A percentile compares a stretch with the other conserved stretches of the same genome.
Evolutionary conservation across 2,888 invertebrate species (phyloP).

Genomic region (Mimachlamys varia): DNA sequence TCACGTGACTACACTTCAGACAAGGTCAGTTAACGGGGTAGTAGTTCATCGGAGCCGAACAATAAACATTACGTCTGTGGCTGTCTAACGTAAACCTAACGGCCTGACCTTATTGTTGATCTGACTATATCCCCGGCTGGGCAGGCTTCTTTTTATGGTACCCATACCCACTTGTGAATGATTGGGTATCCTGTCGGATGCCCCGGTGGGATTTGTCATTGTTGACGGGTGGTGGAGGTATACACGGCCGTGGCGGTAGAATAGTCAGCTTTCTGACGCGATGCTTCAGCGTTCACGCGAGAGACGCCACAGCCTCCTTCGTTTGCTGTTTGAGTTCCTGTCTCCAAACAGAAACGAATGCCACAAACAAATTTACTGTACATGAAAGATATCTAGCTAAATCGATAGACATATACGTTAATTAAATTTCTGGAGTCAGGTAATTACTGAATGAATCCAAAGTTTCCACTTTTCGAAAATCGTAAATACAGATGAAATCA

Average conservation of each 20-base stretch:
- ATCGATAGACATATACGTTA: too few relatives aligned
- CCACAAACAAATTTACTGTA: too few relatives aligned
- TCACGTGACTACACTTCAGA: slow-evolving; percentile 25
- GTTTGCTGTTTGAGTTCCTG: too few relatives aligned
- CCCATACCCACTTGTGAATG: not conserved
- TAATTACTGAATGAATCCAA: too few relatives aligned
- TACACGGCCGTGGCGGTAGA: not conserved
- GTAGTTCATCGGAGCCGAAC: slow-evolving; percentile 2
- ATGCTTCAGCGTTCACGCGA: not conserved
- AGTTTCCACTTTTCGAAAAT: too few relatives aligned
- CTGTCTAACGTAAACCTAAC: not conserved
- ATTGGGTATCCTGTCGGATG: not conserved
- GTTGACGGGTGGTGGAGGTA: not conserved
- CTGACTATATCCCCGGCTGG: not conserved
- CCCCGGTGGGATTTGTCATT: not conserved
- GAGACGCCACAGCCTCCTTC: not conserved
- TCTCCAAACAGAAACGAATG: too few relatives aligned
- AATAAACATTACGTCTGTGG: not conserved
- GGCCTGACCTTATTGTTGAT: not conserved
- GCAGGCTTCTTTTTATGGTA: not conserved
- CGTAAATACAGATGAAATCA: too few relatives aligned
- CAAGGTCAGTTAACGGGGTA: not conserved
- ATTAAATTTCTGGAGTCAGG: too few relatives aligned
- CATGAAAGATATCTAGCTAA: too few relatives aligned
- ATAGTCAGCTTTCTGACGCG: not conserved